These are phyloP conservation scores for Plagodis pulveraria DNA, from an alignment of 2,888 invertebrate species.

Conservation along the genomic window DNA sequence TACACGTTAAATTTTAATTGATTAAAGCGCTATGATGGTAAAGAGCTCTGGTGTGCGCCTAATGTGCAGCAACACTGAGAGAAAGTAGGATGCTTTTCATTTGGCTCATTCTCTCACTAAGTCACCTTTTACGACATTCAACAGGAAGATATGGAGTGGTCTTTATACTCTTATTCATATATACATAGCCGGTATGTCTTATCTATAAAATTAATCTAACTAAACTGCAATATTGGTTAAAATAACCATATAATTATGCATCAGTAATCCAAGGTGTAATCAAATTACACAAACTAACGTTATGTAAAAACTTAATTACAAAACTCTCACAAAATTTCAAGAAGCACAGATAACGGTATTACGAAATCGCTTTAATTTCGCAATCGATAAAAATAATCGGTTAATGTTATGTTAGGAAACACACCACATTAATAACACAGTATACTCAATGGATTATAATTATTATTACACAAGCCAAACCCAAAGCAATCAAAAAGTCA, in stretches of 20 bases:
- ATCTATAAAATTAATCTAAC: too few relatives aligned
- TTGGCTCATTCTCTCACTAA: too few relatives aligned
- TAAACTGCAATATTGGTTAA: conserved; percentile 10
- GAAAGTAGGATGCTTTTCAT: too few relatives aligned
- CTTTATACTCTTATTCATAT: too few relatives aligned
- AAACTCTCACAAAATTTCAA: conserved; percentile 17
- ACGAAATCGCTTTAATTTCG: conserved; percentile 9
- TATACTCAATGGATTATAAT: background rate
- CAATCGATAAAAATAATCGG: conserved; percentile 6
- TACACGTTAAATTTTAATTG: too few relatives aligned
- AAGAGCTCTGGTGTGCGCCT: too few relatives aligned
- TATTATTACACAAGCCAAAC: conserved; percentile 16
- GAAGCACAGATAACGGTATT: conserved; percentile 16
- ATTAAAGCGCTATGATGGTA: too few relatives aligned
- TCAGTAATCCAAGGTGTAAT: conserved; percentile 4
- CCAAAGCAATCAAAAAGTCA: conserved; percentile 13
- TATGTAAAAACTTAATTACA: conserved; percentile 21
- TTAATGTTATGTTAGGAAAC: conserved; percentile 14
- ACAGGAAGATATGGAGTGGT: too few relatives aligned
- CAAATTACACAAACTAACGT: conserved; percentile 23
- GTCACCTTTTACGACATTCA: too few relatives aligned
- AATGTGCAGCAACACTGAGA: too few relatives aligned
- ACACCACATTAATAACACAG: conserved; percentile 4
- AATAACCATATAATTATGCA: conserved; percentile 19
- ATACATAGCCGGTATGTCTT: too few relatives aligned